Evolutionary conservation across 2,888 invertebrate genomes (phyloP).

Genomic region (Conistra vaccinii): DNA sequence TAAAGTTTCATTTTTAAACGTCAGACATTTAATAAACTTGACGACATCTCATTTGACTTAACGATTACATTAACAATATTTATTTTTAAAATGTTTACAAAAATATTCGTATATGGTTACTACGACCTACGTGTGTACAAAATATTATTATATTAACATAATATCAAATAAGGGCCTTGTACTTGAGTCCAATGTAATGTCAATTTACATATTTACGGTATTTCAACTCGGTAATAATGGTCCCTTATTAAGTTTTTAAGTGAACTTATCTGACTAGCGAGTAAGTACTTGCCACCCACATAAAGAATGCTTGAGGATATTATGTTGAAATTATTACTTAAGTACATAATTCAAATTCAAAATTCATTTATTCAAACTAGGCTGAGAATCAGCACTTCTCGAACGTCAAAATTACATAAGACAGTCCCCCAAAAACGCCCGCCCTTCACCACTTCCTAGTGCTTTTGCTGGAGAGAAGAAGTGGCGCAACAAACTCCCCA

Average conservation of each 20-base stretch:
- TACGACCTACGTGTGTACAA: conserved; percentile 36
- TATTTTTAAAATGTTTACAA: conserved; percentile 45
- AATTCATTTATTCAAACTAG: no score
- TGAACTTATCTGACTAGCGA: conserved; percentile 16
- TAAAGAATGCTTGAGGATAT: conserved; percentile 5
- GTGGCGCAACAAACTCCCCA: no score
- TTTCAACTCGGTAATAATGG: conserved; percentile 30
- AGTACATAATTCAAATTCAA: no score
- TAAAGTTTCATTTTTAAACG: conserved; percentile 2
- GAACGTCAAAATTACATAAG: no score
- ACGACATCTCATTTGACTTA: conserved; percentile 40
- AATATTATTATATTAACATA: conserved; percentile 58
- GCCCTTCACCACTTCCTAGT: no score
- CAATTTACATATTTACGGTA: conserved; percentile 60
- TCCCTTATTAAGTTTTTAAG: conserved; percentile 51
- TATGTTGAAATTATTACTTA: neutral
- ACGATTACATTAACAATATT: conserved; percentile 31
- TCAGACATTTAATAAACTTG: conserved; percentile 1
- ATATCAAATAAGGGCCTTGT: conserved; percentile 60
- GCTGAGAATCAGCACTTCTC: no score
- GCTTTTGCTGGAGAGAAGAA: no score
- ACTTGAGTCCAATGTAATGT: conserved; percentile 58
- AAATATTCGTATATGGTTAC: conserved; percentile 45
- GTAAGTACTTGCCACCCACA: conserved; percentile 44
- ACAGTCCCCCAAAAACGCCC: no score